These are phyloP conservation scores for Phalacrocorax carbo DNA, from an alignment of 2,113 vertebrate genomes.

Conservation along the genomic window DNA sequence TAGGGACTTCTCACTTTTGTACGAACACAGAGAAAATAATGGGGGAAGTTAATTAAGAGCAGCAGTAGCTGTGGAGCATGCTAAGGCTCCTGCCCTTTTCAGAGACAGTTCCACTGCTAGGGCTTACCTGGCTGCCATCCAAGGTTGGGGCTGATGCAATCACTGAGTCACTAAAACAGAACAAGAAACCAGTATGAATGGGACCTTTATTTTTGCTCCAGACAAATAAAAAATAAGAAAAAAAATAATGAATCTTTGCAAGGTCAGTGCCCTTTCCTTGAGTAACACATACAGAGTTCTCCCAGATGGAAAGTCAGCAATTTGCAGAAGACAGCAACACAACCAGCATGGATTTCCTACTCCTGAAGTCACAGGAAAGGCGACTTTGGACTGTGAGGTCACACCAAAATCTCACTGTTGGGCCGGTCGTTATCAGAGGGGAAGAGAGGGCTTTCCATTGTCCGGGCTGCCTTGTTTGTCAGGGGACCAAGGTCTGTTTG, in stretches of 20 bases:
- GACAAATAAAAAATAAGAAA: background rate
- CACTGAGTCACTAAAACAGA: background rate
- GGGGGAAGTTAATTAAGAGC: background rate
- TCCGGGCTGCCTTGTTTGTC: background rate
- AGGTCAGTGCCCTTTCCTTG: background rate
- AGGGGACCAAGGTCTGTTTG: background rate
- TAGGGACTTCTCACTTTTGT: background rate
- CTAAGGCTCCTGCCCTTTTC: background rate
- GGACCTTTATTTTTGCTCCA: background rate
- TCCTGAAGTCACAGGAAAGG: background rate
- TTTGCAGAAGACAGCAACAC: background rate
- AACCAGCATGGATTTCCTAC: background rate
- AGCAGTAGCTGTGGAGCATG: background rate
- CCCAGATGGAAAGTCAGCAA: background rate
- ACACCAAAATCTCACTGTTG: background rate
- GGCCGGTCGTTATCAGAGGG: background rate
- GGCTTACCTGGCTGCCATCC: background rate
- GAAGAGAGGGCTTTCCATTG: background rate
- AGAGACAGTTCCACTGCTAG: background rate
- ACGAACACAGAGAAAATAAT: background rate
- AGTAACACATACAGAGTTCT: background rate
- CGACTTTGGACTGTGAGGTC: background rate
- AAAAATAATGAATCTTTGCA: too few relatives aligned
- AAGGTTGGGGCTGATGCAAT: background rate
- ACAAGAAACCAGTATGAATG: background rate